Evolutionary conservation across 2,888 invertebrate genomes (phyloP).

Genomic region (Pandemis corylana): DNA sequence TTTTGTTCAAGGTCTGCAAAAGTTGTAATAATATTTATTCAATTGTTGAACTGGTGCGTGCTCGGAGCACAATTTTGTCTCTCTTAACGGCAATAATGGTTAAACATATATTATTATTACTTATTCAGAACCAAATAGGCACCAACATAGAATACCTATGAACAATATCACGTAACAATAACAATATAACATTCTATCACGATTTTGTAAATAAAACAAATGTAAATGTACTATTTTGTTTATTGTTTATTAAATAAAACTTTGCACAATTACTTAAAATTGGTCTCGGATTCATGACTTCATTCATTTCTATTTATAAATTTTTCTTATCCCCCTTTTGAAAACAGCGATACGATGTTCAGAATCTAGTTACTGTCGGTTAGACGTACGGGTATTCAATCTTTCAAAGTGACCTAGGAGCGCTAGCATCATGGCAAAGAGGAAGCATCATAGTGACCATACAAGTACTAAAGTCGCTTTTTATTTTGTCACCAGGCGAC

Average conservation of each 20-base stretch:
- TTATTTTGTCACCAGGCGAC: slow-evolving; percentile 87
- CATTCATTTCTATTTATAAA: no score
- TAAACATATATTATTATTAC: neutral
- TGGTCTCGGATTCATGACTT: no score
- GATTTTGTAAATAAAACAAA: neutral
- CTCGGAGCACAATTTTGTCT: neutral
- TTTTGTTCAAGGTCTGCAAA: slow-evolving; percentile 34
- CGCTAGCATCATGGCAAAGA: no score
- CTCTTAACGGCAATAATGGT: neutral
- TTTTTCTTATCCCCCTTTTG: no score
- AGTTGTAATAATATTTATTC: slow-evolving; percentile 21
- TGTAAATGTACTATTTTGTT: neutral
- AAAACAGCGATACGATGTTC: no score
- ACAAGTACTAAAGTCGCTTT: neutral
- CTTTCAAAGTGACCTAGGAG: no score
- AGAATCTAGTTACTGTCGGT: no score
- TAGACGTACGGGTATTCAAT: no score
- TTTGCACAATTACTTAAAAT: neutral
- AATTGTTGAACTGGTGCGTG: slow-evolving; percentile 11
- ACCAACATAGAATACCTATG: no score
- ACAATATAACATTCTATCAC: no score
- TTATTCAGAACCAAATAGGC: neutral
- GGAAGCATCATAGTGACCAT: no score
- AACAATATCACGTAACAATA: no score
- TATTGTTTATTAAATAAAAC: neutral